Conservation (phyloP, 2,888 invertebrate genomes). For the Epistrophe eligans region DNA sequence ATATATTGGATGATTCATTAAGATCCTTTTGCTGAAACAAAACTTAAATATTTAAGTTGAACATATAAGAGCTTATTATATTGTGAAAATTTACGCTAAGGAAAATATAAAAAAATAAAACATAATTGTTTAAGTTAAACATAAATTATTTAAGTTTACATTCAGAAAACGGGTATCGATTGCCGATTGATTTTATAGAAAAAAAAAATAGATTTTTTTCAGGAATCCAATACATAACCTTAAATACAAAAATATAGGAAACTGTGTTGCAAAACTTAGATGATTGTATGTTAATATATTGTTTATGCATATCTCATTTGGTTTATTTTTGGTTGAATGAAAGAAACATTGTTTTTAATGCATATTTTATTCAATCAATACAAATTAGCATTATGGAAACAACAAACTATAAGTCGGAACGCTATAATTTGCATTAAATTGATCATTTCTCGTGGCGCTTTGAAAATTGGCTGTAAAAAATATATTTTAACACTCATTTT, state of each 20-base stretch:
- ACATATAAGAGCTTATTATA: too few relatives aligned
- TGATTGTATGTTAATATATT: too few relatives aligned
- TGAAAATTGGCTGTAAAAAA: conserved; percentile 11
- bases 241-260: background rate
- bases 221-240: background rate
- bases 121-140: too few relatives aligned
- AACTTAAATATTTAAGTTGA: too few relatives aligned
- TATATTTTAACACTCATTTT: conserved; percentile 31
- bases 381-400: conserved; percentile 32
- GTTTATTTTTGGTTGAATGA: conserved; percentile 2
- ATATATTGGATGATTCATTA: too few relatives aligned
- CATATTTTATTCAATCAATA: conserved; percentile 32
- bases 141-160: too few relatives aligned
- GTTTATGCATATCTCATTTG: background rate
- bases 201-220: too few relatives aligned
- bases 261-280: conserved; percentile 3
- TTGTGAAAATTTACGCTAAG: too few relatives aligned
- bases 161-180: too few relatives aligned
- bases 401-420: conserved; percentile 41
- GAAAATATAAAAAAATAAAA: too few relatives aligned
- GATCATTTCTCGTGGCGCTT: conserved; percentile 33
- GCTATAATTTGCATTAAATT: conserved; percentile 60
- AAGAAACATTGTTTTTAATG: conserved; percentile 15
- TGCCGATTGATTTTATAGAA: too few relatives aligned
- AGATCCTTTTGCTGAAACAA: too few relatives aligned